Evolutionary conservation across 2,113 vertebrate species (phyloP), one percentile per base, ranked within the genome.

Genomic region (Benitochromis conjunctus): DNA sequence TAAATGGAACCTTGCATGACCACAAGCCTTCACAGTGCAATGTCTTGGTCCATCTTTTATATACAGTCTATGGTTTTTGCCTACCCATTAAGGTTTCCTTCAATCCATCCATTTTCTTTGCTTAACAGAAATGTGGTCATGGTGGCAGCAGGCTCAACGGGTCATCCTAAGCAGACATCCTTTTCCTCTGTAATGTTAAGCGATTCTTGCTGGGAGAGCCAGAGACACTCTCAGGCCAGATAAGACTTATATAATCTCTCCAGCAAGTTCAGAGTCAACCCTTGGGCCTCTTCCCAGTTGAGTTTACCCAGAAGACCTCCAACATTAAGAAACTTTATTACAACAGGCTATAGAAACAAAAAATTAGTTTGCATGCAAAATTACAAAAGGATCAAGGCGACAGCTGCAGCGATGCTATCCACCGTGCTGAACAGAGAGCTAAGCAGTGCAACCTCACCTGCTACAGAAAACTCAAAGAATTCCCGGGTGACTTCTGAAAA

Each of bases 401-500:
- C 58, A 62, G 58, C 18, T 62, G 31, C 18, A 62, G 31, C 5
- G 3, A 62, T 36, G 58, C 58, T 62, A 31, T 62, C 58, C 5
- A 1, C 18, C 3, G 2, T 62, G 58, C 9, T n/a, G 18, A 31
- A 4, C 58, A n/a, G 58, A 62, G 34, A 62, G 58, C 5, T 71
- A 82, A 83, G 74, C 5, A 54, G 11, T 2, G 1, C 5, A 29
- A 57, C 48, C 82, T 85, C 95, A 98, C 98, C 97, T 3, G 95
- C 92, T 56, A 96, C 89, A n/a, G 96, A 69, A 0, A 92, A 87
- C 84, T 97, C 97, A 12, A 97, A 92, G 79, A 94, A 91, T 79
- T 98, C 97, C 95, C 96, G 95, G 53, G 94, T 91, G 78, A 97
- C 78, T 83, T 94, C 96, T 1, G 97, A 95, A 53, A 98, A 98